These are phyloP conservation scores for Apamea anceps DNA, from an alignment of 2,888 invertebrate genomes.

Conservation along the genomic window DNA sequence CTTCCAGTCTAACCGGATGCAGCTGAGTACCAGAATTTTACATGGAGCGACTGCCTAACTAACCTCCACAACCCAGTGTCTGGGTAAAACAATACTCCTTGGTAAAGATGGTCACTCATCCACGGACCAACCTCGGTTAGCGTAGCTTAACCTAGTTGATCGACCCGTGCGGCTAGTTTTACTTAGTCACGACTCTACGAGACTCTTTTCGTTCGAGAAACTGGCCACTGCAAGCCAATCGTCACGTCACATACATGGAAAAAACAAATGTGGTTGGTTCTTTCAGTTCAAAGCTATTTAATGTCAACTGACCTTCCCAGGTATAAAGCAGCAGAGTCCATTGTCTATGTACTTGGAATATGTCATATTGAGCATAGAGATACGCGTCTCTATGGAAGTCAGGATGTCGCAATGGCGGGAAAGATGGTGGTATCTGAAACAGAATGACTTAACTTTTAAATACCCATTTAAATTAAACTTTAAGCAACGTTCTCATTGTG, in stretches of 20 bases:
- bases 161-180: too few species aligned
- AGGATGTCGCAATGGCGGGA: slow-evolving; percentile 97
- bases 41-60: too few species aligned
- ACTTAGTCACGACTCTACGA: too few species aligned
- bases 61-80: too few species aligned
- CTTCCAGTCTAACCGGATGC: too few species aligned
- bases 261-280: background rate
- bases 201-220: background rate
- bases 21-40: too few species aligned
- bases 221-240: background rate
- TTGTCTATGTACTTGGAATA: slow-evolving; percentile 96
- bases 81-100: too few species aligned
- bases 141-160: too few species aligned
- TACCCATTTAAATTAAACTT: background rate
- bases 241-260: background rate
- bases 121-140: too few species aligned
- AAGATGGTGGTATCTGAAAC: slow-evolving; percentile 93
- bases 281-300: background rate
- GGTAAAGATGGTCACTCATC: too few species aligned
- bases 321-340: slow-evolving; percentile 97
- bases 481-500: slow-evolving; percentile 25
- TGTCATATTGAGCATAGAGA: slow-evolving; percentile 98
- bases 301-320: slow-evolving; percentile 94
- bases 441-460: background rate
- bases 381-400: slow-evolving; percentile 96